Percentiles rank a stretch among this genome's conserved stretches.
Evolutionary conservation across 2,113 vertebrate genomes (phyloP).

Genomic region (Corythornis vintsioides): DNA sequence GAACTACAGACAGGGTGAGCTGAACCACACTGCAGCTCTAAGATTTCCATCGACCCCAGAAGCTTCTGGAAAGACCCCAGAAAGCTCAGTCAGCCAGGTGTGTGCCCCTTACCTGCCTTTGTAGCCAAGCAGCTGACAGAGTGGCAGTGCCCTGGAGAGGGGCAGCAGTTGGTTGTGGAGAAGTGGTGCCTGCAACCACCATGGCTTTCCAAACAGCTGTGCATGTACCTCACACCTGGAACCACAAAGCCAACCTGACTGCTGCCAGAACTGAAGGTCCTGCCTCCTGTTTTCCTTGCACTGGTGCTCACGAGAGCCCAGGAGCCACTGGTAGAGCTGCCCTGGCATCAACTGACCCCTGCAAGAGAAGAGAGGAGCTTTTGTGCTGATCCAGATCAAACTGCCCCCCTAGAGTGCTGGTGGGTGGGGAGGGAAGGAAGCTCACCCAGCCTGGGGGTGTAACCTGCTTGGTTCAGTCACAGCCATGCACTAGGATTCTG

Average conservation of each 20-base stretch:
- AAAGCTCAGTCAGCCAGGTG: not conserved
- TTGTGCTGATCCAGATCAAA: not conserved
- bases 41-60: not conserved
- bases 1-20: not conserved
- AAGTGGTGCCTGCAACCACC: not conserved
- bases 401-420: not conserved
- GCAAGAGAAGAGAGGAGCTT: not conserved
- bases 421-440: not conserved
- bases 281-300: not conserved
- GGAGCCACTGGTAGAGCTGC: not conserved
- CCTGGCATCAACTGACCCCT: accelerated
- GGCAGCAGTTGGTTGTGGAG: accelerated
- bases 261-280: not conserved
- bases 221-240: not conserved
- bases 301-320: not conserved
- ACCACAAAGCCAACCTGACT: not conserved
- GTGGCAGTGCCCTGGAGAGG: accelerated
- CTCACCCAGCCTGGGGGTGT: accelerated
- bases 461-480: not conserved
- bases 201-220: not conserved
- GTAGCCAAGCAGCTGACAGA: not conserved
- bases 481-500: not conserved
- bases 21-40: not conserved
- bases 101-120: not conserved
- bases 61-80: not conserved